Evolutionary conservation across 2,888 invertebrate genomes (phyloP).

Genomic region (Clivina fossor): DNA sequence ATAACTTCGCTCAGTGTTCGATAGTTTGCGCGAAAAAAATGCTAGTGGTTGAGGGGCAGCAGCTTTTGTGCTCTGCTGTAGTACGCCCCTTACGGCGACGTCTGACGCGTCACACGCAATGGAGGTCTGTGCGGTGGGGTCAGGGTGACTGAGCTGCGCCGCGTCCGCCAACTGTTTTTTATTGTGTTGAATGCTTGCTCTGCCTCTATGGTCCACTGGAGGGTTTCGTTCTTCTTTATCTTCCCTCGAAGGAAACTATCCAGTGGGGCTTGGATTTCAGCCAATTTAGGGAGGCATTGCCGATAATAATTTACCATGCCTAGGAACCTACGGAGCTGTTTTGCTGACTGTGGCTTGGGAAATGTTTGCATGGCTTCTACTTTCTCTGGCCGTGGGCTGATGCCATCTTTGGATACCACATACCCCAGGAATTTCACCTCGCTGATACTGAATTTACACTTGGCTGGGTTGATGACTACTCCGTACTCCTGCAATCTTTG

Average conservation of each 20-base stretch:
- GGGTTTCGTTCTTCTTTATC: conserved; percentile 41
- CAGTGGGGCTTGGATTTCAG: conserved; percentile 44
- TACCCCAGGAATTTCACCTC: conserved; percentile 39
- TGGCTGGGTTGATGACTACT: conserved; percentile 42
- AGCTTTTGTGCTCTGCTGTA: neutral
- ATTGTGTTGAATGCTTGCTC: conserved; percentile 42
- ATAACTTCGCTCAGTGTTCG: conserved; percentile 1
- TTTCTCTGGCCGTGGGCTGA: conserved; percentile 42
- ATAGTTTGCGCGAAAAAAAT: conserved; percentile 5
- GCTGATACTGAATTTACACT: conserved; percentile 39
- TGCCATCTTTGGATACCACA: conserved; percentile 38
- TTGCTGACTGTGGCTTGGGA: conserved; percentile 39
- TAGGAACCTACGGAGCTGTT: conserved; percentile 42
- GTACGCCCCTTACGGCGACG: neutral
- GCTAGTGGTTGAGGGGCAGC: neutral
- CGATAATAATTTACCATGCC: conserved; percentile 45
- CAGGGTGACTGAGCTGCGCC: conserved; percentile 46
- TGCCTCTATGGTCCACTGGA: conserved; percentile 38
- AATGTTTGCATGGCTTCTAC: conserved; percentile 42
- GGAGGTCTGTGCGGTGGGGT: conserved; percentile 40
- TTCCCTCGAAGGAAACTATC: conserved; percentile 40
- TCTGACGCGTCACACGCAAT: conserved; percentile 47
- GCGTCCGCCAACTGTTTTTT: conserved; percentile 42
- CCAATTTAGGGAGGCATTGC: conserved; percentile 43
- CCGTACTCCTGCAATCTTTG: conserved; percentile 42